Evolutionary conservation across 2,113 vertebrate species (phyloP), one percentile per base, ranked within the genome.

Genomic region (Furnarius figulus): DNA sequence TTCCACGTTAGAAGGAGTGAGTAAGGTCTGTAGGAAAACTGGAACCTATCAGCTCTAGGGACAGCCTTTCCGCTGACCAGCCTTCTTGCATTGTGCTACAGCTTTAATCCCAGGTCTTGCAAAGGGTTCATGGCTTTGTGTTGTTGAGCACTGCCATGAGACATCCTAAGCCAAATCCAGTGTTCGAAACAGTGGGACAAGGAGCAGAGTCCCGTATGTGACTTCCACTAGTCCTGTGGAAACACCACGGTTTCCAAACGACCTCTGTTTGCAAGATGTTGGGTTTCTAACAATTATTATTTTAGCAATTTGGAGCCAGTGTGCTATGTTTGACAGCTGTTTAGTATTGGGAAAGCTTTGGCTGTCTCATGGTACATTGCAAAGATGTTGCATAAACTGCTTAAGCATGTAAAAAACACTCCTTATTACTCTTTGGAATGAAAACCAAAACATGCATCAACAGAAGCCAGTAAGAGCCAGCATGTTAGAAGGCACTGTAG

Each of bases 91-190:
- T 21, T 50, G 15, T 67, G 35, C 61, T 61, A 6, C 35, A 44
- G 8, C 27, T 91, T 87, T 72, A 49, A n/a, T 82, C 40, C 19
- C 27, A 25, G 14, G 4, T 70, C 61, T 74, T 25, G 16, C 14
- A 18, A 25, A 9, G 22, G 24, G 22, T n/a, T 53, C 0, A 0
- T 61, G 46, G 23, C 44, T 83, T 65, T 16, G 40, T 76, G 39
- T 50, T 75, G 30, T 33, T 65, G 62, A 70, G 20, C 20, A 5
- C 37, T 85, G 56, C 52, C 20, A 4, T 3, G 65, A 53, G 37
- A 58, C 20, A 28, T 9, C 5, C 9, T 62, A 42, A 59, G 25
- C 42, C 63, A 91, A 84, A 50, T 16, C 13, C 37, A 37, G 5
- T 67, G 47, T 78, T 74, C 66, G 82, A 7, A 18, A 5, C 39